phyloP scores from a whole-genome alignment of 2,888 invertebrate species.

The Sinentomon sp. region DNA sequence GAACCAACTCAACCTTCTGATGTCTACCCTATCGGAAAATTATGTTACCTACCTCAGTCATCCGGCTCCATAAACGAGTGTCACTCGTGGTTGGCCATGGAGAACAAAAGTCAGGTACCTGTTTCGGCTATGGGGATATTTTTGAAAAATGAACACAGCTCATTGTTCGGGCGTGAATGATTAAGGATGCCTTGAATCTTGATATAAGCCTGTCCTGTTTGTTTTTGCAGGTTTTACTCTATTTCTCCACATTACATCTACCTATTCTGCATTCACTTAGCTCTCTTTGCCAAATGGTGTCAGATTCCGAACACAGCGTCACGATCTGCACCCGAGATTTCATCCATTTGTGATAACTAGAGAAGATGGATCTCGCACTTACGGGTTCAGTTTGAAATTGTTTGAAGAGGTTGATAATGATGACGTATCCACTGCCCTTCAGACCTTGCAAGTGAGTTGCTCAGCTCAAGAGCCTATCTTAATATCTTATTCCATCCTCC shows the following conservation, averaged over 20 bases:
- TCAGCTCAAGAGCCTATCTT: not conserved
- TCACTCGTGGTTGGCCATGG: no score
- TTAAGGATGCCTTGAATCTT: constrained; percentile 1
- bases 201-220: constrained; percentile 7
- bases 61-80: no score
- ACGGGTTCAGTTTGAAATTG: constrained; percentile 82
- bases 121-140: no score
- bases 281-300: constrained; percentile 81
- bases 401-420: constrained; percentile 82
- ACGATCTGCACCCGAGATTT: constrained; percentile 52
- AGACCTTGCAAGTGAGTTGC: constrained; percentile 50
- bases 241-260: constrained; percentile 9
- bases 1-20: no score
- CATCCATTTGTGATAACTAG: constrained; percentile 91
- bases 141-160: not conserved
- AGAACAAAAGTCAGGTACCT: no score
- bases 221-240: constrained; percentile 10
- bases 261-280: constrained; percentile 26
- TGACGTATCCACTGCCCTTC: constrained; percentile 83
- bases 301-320: constrained; percentile 79
- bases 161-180: not conserved
- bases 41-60: no score
- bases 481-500: not conserved
- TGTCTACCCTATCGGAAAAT: no score
- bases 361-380: constrained; percentile 81